A percentile compares a stretch with the other conserved stretches of the same genome.
Evolutionary conservation across 2,113 vertebrate species (phyloP).

Genomic region (Protomyctophum bolini): DNA sequence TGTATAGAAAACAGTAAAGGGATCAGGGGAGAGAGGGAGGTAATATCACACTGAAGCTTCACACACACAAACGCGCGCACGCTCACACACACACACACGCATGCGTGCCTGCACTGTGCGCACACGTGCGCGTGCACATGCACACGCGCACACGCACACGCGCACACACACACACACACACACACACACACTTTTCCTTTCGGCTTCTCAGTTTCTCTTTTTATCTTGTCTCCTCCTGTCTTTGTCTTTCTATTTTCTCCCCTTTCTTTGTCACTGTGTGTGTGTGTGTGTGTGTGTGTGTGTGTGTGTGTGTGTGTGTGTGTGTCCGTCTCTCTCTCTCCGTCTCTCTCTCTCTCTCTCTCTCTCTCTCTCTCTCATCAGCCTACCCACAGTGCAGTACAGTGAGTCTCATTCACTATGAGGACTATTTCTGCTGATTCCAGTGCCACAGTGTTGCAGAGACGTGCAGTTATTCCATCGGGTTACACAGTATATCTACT

Average conservation of each 20-base stretch:
- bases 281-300: no score
- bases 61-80: constrained; percentile 30
- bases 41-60: constrained; percentile 57
- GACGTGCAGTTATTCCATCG: constrained; percentile 68
- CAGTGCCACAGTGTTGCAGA: constrained; percentile 63
- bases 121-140: not conserved
- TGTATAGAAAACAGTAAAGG: constrained; percentile 56
- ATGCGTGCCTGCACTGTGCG: not conserved
- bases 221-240: constrained; percentile 7
- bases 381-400: not conserved
- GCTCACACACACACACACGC: constrained; percentile 15
- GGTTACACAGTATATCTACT: constrained; percentile 52
- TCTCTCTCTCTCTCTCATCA: constrained; percentile 14
- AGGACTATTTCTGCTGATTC: constrained; percentile 65
- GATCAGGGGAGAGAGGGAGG: constrained; percentile 54
- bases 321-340: not conserved
- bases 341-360: not conserved
- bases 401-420: not conserved
- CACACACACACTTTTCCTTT: not conserved
- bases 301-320: not conserved
- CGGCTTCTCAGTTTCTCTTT: constrained; percentile 3
- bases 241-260: not conserved
- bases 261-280: not conserved
- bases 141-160: not conserved
- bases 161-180: not conserved